Percentiles rank a stretch among this genome's conserved stretches.
Evolutionary conservation across 2,113 vertebrate genomes (phyloP).

Genomic region (Ia io): DNA sequence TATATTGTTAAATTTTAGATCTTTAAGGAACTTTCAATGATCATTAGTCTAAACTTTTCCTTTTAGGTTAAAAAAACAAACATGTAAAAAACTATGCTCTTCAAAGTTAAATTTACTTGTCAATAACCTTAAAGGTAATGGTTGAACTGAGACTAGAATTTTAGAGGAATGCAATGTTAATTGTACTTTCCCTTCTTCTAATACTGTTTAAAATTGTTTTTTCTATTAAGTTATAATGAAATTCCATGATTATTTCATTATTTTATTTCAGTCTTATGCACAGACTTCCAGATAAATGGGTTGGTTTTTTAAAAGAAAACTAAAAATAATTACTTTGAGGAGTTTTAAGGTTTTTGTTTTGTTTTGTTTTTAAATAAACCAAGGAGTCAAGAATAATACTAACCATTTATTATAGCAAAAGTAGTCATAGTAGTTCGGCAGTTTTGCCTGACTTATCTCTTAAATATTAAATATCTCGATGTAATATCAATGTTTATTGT

Average conservation of each 20-base stretch:
- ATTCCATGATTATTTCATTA: neutral
- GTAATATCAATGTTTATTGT: neutral
- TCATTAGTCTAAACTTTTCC: neutral
- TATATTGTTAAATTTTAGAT: neutral
- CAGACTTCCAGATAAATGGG: neutral
- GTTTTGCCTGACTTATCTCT: neutral
- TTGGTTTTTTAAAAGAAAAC: constrained; percentile 15
- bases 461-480: neutral
- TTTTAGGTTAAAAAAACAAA: neutral
- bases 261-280: neutral
- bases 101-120: constrained; percentile 7
- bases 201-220: neutral
- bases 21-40: neutral
- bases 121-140: neutral
- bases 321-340: neutral
- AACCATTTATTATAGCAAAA: constrained; percentile 28
- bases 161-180: neutral
- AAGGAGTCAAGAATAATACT: neutral
- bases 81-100: neutral
- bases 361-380: neutral
- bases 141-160: neutral
- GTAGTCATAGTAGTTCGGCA: neutral
- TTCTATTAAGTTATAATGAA: neutral
- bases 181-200: neutral
- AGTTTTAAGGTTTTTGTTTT: neutral